Evolutionary conservation across 2,888 invertebrate genomes (phyloP).

Genomic region (Caenorhabditis afra): DNA sequence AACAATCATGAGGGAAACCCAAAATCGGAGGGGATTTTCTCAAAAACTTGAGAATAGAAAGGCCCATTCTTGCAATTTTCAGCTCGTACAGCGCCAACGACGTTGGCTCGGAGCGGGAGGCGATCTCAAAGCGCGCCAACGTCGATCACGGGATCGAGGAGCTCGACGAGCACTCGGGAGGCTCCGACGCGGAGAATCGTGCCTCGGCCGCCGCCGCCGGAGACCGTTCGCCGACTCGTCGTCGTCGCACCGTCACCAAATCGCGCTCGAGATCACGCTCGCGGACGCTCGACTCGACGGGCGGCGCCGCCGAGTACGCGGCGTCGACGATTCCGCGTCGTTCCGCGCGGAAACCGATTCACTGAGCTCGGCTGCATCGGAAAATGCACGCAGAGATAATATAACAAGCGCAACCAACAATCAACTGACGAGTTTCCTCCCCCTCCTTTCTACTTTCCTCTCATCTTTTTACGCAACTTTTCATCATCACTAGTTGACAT

Average conservation of each 20-base stretch:
- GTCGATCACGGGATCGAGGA: conserved; percentile 62
- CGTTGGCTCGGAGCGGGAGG: conserved; percentile 59
- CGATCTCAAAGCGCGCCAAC: conserved; percentile 25
- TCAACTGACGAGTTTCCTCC: not conserved
- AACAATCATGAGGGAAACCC: too few species aligned
- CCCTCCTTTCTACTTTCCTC: not conserved
- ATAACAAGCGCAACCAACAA: conserved; percentile 13
- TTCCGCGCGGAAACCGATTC: conserved; percentile 41
- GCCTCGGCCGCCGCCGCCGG: not conserved
- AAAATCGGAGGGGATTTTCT: too few species aligned
- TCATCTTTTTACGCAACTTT: conserved; percentile 7
- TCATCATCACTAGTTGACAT: not conserved
- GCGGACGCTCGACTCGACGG: conserved; percentile 48
- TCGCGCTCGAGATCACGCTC: conserved; percentile 61
- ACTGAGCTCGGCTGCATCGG: conserved; percentile 32
- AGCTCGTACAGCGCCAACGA: conserved; percentile 74
- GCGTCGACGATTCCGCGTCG: conserved; percentile 69
- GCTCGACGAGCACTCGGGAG: conserved; percentile 54
- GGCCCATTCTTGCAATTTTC: too few species aligned
- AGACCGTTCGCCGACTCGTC: conserved; percentile 36
- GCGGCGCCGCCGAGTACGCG: conserved; percentile 53
- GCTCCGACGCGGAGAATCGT: conserved; percentile 40
- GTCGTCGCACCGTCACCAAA: conserved; percentile 30
- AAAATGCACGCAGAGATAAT: not conserved
- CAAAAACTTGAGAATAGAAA: too few species aligned